Evolutionary conservation across 2,113 vertebrate species (phyloP), one percentile per base, ranked within the genome.

Genomic region (Reinhardtius hippoglossoides): DNA sequence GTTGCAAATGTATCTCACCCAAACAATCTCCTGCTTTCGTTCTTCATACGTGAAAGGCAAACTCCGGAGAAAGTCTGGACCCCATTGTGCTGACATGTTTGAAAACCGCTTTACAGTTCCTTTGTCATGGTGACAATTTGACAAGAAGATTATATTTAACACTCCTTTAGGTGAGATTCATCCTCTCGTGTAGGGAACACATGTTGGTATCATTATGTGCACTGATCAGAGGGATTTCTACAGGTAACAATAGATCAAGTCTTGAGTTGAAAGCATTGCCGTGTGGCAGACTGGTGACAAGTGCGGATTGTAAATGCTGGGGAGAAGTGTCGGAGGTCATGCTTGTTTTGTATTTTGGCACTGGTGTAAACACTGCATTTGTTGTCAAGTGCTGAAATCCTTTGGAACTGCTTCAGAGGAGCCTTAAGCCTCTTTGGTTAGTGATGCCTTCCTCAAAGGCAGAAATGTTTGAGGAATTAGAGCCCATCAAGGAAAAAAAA

Each of bases 341-440:
- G 89, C 81, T 90, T 90, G 86, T 92, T 91, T 93, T 88, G 85
- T 90, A 81, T 93, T 84, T 89, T 91, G 87, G 86, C 89, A 89
- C 88, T 71, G 84, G 82, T 61, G 79, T 93, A 92, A 94, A 93
- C 89, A 91, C 76, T 86, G 80, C 82, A 87, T 89, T 88, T 94
- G 88, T 94, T 93, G 91, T 92, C 86, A 80, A 90, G 87, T 86
- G 81, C 77, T 91, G 87, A 92, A 93, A 93, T 93, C 90, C 92
- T 92, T 89, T 93, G 91, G 92, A 94, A 92, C 86, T 78, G 90
- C 92, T 93, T 94, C 91, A 91, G 89, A 93, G 88, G 71, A 91
- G 82, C 76, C 67, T 78, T 93, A 94, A 94, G 92, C 94, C 87
- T 90, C 90, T 95, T 94, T 93, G 90, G 90, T 92, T 88, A 74